Evolutionary conservation across 2,888 invertebrate species (phyloP), one percentile per base, ranked within the genome.

Genomic region (Dolichomitus sp.): DNA sequence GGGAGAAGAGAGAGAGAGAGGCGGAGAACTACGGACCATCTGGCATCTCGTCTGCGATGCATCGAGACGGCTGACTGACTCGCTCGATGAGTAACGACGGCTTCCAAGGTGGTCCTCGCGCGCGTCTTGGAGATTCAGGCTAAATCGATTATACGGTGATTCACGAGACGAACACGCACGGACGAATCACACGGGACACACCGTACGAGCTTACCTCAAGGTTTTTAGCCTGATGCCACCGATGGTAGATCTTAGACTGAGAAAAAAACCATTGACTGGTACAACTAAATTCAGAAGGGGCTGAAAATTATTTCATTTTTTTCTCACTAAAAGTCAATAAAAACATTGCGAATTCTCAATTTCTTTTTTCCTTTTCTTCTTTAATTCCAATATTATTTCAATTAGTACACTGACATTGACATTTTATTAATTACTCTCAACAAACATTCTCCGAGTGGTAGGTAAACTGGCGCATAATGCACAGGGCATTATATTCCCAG

Each of bases 81-180:
- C 42, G 57, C 23, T 57, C 45, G 57, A 70, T 70, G 70, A 70
- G 57, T 70, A 70, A 70, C 14, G 23, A n/a, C 30, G 30, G 33
- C 54, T 17, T 75, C 42, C 75, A 66, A 66, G 75, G 54, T 66
- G 75, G 75, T 57, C 70, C 59, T 7, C 59, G 7, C 27, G n/a
- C 33, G 57, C 23, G 45, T 40, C 77, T 69, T 40, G 3, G 42
- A 42, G 19, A 70, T 78, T 66, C 78, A 65, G 63, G 77, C 65
- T 80, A 68, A 80, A 73, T 76, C 76, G 57, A 76, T 76, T 69
- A 59, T 17, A 37, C 27, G 59, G 30, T 76, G 76, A 69, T 69
- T 73, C 73, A 72, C 65, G 65, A 23, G 33, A 12, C 12, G 12
- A 57, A 68, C 73, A 69, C 78, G 69, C 19, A 54, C 54, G 50